Base-by-base conservation (phyloP, 2,888 invertebrate genomes). In the Pristionchus exspectatus region DNA sequence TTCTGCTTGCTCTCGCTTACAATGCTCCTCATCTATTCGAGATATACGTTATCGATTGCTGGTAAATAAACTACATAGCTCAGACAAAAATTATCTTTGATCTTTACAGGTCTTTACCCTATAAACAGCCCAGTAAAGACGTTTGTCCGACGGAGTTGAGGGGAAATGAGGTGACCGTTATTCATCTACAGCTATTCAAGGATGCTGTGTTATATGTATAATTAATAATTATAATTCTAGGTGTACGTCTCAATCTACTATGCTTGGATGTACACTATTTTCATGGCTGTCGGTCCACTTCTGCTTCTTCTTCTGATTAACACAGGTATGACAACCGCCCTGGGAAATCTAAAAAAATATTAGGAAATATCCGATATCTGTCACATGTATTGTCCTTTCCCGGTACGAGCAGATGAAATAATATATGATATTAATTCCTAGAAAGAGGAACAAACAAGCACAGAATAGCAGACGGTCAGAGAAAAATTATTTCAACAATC, bases 241-340 rank as follows among this genome's bases (percentile, higher is more conserved):
- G 90, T 90, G 88, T 94, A 94, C 85, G 90, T 93, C 66, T 91
- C 91, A 14, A 91, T 94, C 84, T 94, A 94, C 90, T 94, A 94
- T 87, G 93, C 93, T 14, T 94, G 93, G 90, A 91, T 93, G 91
- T 94, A 94, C 90, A 94, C 94, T 12, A 92, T 94, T 44, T 91
- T 94, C 3, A 94, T 94, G 94, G 94, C 94, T 2, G 92, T 91
- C 27, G 94, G 94, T 0, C 94, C 94, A 14, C 93, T 94, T 2
- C n/a, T 93, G 14, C 90, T 94, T 0, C 91, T 94, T 24, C 91
- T 94, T 44, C 83, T 93, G 33, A 92, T 94, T 86, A 94, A 94
- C 87, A 90, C 93, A 16, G 91, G 87, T 88, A 24, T 56, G 74
- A 50, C 10, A 7, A 50, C 9, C 44, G 12, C 44, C 10, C 44